Base-by-base conservation (phyloP, 2,797 vertebrate genomes). In the Pogoniulus pusillus region DNA sequence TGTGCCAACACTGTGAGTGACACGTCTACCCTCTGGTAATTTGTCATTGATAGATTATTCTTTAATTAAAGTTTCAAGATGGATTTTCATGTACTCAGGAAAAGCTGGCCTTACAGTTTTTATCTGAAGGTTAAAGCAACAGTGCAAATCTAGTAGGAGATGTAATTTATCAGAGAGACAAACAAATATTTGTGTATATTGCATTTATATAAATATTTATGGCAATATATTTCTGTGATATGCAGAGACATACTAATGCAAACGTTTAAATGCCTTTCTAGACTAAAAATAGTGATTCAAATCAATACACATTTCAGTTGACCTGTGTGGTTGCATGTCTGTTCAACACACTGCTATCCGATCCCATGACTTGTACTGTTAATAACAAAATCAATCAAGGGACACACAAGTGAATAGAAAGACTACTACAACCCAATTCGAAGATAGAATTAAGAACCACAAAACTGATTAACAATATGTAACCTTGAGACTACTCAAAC, bases 61-160 rank as follows among this genome's bases (percentile, higher is more conserved):
- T 92, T 94, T 96, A 95, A 96, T 96, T 96, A 93, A 96, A 93
- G 47, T 94, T 96, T 95, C 76, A 78, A 82, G 54, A 78, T 93
- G 51, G 59, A 92, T 94, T 92, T 96, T 93, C 37, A 91, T 91
- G 65, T 72, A 70, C 47, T 92, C 9, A 34, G 16, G n/a, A 95
- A 86, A 86, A 76, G 49, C 30, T 82, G 13, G 20, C 8, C 77
- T 91, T 92, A 26, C 16, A 82, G 54, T 62, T 95, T 91, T 91
- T 90, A 47, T 94, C 62, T 70, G 78, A 16, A 91, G 51, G 41
- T 51, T 71, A 34, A 88, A 23, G 73, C 60, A 84, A 73, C 23
- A 93, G 15, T 12, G 37, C 53, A 91, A 34, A 79, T 72, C 32
- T 82, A 60, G 30, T 37, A 80, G 23, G 4, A 71, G 34, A 86